Evolutionary conservation across 2,888 invertebrate species (phyloP), one percentile per base, ranked within the genome.

Genomic region (Liopterus haemorrhoidalis): DNA sequence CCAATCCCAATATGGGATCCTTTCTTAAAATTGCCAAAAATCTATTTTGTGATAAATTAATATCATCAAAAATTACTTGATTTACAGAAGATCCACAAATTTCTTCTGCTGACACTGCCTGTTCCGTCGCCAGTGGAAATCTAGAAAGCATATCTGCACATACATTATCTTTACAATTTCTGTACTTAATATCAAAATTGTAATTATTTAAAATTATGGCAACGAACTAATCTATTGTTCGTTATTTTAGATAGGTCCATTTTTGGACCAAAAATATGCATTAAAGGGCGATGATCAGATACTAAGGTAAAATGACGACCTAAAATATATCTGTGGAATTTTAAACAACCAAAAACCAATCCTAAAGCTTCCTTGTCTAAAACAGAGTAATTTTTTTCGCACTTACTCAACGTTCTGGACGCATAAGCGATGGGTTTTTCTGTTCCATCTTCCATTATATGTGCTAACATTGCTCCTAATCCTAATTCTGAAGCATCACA

Each of bases 401-500:
- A 37, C 9, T 30, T 20, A 6, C 50, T 33, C 5, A 56, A 28
- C 6, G 41, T 49, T 25, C 45, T 37, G 5, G 53, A 53, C 4
- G 49, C 52, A 43, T 49, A 58, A n/a, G 44, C 41, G 11, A 57
- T 44, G 5, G 56, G 54, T 33, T 38, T 45, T 33, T 51, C 49
- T 9, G 14, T 38, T 9, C 44, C 49, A 44, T 57, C 31, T 6
- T 46, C 9, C 52, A 47, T 28, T 18, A 39, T 36, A n/a, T 50
- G 52, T 22, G 47, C 48, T 11, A 58, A 22, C 16, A 59, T 59
- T 5, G 62, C 56, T 2, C 60, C 62, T 12, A 63, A 33, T 2
- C 60, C 62, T 31, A 57, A 49, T 8, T 58, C 57, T n/a, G 59
- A 62, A 1, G 66, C 66, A 53, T 70, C 66, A 21, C 63, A 57